A percentile compares a stretch with the other conserved stretches of the same genome.
phyloP scores from a whole-genome alignment of 2,113 vertebrate genomes.

The Cyrtonyx montezumae region DNA sequence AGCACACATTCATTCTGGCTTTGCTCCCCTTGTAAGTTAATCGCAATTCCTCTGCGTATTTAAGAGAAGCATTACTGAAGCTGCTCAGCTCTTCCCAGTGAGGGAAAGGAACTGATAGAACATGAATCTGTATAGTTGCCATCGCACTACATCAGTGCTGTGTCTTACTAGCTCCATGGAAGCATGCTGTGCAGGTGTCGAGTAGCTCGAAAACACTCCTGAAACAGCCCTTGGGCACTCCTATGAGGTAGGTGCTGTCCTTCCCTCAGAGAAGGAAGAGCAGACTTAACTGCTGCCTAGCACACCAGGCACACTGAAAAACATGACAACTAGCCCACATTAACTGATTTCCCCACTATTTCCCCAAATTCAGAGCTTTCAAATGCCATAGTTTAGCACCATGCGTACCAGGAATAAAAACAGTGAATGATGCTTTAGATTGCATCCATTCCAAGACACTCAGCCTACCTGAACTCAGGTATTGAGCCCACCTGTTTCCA shows the following conservation, averaged over 20 bases:
- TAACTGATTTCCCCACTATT: not conserved
- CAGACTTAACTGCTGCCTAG: not conserved
- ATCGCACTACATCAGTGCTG: not conserved
- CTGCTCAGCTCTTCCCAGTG: not conserved
- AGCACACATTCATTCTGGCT: not conserved
- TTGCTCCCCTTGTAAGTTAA: not conserved
- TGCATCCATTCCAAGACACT: not conserved
- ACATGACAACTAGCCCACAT: not conserved
- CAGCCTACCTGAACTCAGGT: not conserved
- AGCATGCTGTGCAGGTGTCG: not conserved
- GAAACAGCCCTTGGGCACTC: constrained; percentile 41
- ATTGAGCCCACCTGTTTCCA: not conserved
- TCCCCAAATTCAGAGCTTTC: not conserved
- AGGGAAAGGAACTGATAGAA: not conserved
- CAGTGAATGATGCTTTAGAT: not conserved
- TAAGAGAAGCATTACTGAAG: not conserved
- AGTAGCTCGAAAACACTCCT: not conserved
- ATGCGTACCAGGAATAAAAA: not conserved
- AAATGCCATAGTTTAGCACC: not conserved
- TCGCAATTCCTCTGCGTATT: not conserved
- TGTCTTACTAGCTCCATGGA: not conserved
- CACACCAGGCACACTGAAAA: not conserved
- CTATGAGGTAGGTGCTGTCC: constrained; percentile 54
- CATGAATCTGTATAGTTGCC: not conserved
- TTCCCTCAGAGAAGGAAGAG: not conserved